Percentiles rank a stretch among this genome's conserved stretches.
Evolutionary conservation across 2,888 invertebrate species (phyloP).

Genomic region (Drosophila fungiperda): DNA sequence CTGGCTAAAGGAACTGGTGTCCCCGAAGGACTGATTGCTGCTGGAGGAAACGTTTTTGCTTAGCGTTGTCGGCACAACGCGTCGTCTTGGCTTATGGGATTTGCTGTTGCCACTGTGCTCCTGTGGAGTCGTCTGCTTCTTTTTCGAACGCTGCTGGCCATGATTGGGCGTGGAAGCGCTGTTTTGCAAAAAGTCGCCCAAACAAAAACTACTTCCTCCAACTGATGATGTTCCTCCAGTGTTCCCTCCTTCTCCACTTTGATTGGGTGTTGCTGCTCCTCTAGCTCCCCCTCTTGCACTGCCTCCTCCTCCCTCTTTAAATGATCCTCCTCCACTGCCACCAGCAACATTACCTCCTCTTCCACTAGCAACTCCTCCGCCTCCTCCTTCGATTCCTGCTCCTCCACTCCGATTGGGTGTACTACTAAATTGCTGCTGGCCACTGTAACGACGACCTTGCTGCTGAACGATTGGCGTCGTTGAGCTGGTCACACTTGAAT

Average conservation of each 20-base stretch:
- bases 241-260: not conserved
- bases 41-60: slow-evolving; percentile 58
- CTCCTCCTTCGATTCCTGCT: slow-evolving; percentile 29
- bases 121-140: slow-evolving; percentile 61
- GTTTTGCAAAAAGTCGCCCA: slow-evolving; percentile 82
- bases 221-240: slow-evolving; percentile 27
- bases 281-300: not conserved
- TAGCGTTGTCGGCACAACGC: slow-evolving; percentile 83
- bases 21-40: slow-evolving; percentile 56
- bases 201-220: slow-evolving; percentile 68
- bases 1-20: slow-evolving; percentile 82
- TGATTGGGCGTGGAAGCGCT: slow-evolving; percentile 53
- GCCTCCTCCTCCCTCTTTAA: not conserved
- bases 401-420: slow-evolving; percentile 63
- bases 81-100: slow-evolving; percentile 78
- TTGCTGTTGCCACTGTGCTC: slow-evolving; percentile 31
- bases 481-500: slow-evolving; percentile 35
- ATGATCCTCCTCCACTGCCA: not conserved
- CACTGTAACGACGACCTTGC: slow-evolving; percentile 39
- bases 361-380: not conserved
- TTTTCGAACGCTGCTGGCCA: slow-evolving; percentile 62
- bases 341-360: too few species aligned
- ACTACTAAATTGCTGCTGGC: slow-evolving; percentile 50
- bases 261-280: slow-evolving; percentile 21
- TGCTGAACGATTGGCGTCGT: slow-evolving; percentile 52